phyloP scores from a whole-genome alignment of 2,797 vertebrate species.

The Macrochelys suwanniensis region DNA sequence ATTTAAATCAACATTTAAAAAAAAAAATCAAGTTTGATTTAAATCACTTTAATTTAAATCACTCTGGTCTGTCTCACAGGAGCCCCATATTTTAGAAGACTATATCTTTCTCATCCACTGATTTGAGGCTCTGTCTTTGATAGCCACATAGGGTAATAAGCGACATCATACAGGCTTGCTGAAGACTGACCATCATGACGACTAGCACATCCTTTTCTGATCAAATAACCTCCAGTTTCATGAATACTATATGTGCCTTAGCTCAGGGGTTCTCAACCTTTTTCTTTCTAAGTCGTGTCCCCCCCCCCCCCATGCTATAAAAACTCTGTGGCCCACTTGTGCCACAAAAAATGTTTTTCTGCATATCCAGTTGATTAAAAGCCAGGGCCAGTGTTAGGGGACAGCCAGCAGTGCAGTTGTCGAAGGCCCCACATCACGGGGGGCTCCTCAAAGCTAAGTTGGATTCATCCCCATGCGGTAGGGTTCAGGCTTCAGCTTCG shows the following conservation, averaged over 20 bases:
- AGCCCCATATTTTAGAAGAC: not conserved
- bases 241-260: not conserved
- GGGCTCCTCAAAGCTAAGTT: no score
- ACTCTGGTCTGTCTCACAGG: not conserved
- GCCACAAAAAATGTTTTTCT: no score
- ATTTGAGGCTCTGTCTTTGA: not conserved
- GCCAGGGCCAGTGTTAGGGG: no score
- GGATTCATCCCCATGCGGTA: no score
- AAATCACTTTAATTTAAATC: not conserved
- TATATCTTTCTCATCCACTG: not conserved
- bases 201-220: not conserved
- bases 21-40: not conserved
- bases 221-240: not conserved
- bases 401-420: no score
- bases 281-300: no score
- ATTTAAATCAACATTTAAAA: conserved; percentile 1
- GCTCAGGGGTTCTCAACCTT: no score
- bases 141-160: not conserved
- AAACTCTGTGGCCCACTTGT: no score
- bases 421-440: no score
- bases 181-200: not conserved
- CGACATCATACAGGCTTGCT: not conserved
- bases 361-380: no score
- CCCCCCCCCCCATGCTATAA: no score
- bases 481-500: no score